phyloP scores from a whole-genome alignment of 2,113 vertebrate genomes.

The Promerops cafer region DNA sequence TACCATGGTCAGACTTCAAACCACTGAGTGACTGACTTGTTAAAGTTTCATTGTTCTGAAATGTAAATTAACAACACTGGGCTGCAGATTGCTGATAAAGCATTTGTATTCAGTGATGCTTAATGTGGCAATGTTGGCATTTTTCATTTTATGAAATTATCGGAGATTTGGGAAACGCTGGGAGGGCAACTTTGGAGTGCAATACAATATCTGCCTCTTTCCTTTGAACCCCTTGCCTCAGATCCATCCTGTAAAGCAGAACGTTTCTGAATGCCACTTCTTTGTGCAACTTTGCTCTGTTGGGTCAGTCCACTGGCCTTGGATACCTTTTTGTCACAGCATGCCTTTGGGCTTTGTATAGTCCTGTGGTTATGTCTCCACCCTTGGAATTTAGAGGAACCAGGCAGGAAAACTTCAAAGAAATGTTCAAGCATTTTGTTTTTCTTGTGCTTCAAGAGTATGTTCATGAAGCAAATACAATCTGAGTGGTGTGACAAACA shows the following conservation, averaged over 20 bases:
- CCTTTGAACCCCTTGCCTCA: constrained; percentile 45
- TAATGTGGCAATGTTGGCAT: constrained; percentile 42
- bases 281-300: constrained; percentile 50
- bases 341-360: constrained; percentile 39
- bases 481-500: not conserved
- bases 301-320: constrained; percentile 56
- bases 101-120: constrained; percentile 58
- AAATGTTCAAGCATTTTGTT: constrained; percentile 9
- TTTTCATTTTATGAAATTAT: constrained; percentile 70
- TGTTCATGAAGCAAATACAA: not conserved
- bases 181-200: constrained; percentile 43
- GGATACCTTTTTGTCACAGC: constrained; percentile 54
- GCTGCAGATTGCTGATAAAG: constrained; percentile 64
- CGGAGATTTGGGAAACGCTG: constrained; percentile 44
- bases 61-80: constrained; percentile 62
- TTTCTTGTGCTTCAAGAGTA: not conserved
- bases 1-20: constrained; percentile 65
- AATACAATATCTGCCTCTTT: constrained; percentile 34
- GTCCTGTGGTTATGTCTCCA: constrained; percentile 51
- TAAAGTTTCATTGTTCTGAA: constrained; percentile 70
- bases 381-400: constrained; percentile 54
- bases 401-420: constrained; percentile 49
- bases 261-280: constrained; percentile 32
- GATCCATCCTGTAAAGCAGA: constrained; percentile 53
- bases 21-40: constrained; percentile 60